Base-by-base conservation (phyloP, 2,113 vertebrate species). In the Perca schrenkii region DNA sequence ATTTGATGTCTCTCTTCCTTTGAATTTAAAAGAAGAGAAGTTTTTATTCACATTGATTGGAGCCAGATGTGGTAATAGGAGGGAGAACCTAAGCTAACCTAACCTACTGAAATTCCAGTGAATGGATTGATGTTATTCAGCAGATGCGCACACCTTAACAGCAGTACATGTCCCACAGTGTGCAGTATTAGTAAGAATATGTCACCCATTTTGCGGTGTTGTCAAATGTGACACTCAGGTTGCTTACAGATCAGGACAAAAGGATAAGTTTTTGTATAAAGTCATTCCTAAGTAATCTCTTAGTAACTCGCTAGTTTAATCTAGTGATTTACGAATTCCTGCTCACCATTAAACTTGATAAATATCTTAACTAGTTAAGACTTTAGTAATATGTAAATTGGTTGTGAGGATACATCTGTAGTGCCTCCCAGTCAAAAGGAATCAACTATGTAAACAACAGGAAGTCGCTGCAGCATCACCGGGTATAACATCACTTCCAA, bases 61-160 rank as follows among this genome's bases (percentile, higher is more conserved):
- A 96, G 95, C 95, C 96, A 98, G 96, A 97, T 97, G 96, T 96
- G 93, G 94, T 91, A 88, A 81, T 77, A 74, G 68, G 72, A 83
- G 83, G 74, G 71, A 72, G 83, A 91, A 90, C 82, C 88, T 91
- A 79, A 92, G 91, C 91, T 90, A 86, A 79, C 40, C 40, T 43
- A 11, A 43, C 40, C 40, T 43, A 43, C 40, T 86, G 88, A 91
- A 76, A 86, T 93, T 92, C 83, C 86, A 91, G 62, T 57, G 57
- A 86, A 53, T 54, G 77, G 83, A 82, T 94, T 87, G 71, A 60
- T 43, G 80, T 83, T 86, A 82, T 88, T 84, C 61, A 86, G 80
- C 74, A 47, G 63, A 91, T 66, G 56, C 74, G 72, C 36, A 81
- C 84, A 82, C 89, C 64, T 73, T 73, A 73, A 74, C 61, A 68